Percentiles rank a stretch among this genome's conserved stretches.
Conservation (phyloP, 37 sponge, comb jelly and placozoan genomes). For the Haliclona indistincta region DNA sequence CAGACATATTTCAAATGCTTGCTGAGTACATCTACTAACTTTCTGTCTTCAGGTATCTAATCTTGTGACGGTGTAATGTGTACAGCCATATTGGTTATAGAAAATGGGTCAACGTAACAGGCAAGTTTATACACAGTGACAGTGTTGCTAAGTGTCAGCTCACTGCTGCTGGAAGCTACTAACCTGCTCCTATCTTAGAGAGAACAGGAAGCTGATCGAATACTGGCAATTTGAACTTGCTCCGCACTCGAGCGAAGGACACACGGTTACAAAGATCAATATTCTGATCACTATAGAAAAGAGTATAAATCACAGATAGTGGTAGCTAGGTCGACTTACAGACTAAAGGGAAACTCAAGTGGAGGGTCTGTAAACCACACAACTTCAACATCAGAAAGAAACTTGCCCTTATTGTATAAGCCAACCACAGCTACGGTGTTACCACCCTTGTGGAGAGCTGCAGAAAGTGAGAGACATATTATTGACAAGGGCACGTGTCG, state of each 20-base stretch:
- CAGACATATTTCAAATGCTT: too few relatives aligned
- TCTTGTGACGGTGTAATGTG: too few relatives aligned
- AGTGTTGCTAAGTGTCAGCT: too few relatives aligned
- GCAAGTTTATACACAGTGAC: too few relatives aligned
- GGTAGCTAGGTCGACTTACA: conserved; percentile 23
- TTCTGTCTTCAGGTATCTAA: too few relatives aligned
- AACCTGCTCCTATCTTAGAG: conserved; percentile 14
- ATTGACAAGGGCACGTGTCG: too few relatives aligned
- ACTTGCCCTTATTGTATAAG: conserved; percentile 31
- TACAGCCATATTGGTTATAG: too few relatives aligned
- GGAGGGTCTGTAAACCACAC: conserved; percentile 22
- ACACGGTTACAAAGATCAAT: conserved; percentile 18
- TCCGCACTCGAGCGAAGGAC: conserved; percentile 6
- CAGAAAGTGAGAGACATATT: not conserved
- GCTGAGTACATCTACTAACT: too few relatives aligned
- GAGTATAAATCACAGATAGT: not conserved
- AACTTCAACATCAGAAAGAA: conserved; percentile 31
- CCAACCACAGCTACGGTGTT: not conserved
- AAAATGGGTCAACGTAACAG: too few relatives aligned
- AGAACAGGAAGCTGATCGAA: conserved; percentile 21
- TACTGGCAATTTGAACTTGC: conserved; percentile 9
- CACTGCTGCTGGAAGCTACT: too few relatives aligned
- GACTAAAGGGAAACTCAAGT: conserved; percentile 16
- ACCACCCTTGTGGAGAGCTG: conserved; percentile 12
- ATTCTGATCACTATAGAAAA: conserved; percentile 24